Evolutionary conservation across 2,113 vertebrate species (phyloP).

Genomic region (Plecotus auritus): DNA sequence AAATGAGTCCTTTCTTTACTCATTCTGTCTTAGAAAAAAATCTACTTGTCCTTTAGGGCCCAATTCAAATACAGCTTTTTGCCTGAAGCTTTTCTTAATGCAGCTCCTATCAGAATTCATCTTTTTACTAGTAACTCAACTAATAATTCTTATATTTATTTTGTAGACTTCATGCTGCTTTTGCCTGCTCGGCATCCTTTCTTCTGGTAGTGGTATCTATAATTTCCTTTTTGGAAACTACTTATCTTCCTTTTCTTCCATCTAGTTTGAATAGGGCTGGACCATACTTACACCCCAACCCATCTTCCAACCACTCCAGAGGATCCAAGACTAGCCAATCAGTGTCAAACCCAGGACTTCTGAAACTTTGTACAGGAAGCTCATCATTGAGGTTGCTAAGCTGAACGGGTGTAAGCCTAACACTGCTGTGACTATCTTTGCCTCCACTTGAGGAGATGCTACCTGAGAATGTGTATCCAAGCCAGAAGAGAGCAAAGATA

Average conservation of each 20-base stretch:
- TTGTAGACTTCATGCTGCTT: background rate
- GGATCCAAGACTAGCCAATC: background rate
- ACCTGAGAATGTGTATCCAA: background rate
- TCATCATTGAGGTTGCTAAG: background rate
- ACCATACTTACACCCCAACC: background rate
- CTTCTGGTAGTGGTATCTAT: background rate
- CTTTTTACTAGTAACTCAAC: background rate
- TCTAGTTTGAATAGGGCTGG: background rate
- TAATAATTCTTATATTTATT: constrained; percentile 14
- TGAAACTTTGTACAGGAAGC: background rate
- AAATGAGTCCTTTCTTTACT: constrained; percentile 34
- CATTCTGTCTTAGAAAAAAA: constrained; percentile 44
- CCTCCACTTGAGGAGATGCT: background rate
- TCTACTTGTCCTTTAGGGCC: constrained; percentile 11
- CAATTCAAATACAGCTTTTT: constrained; percentile 26
- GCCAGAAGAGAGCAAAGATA: background rate
- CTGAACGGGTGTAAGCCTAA: background rate
- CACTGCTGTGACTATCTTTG: background rate
- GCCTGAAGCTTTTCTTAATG: constrained; percentile 37
- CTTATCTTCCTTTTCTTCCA: background rate
- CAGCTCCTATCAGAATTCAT: constrained; percentile 2
- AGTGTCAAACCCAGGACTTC: background rate
- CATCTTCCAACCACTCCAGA: background rate
- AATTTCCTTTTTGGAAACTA: background rate
- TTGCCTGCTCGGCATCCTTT: background rate